These are phyloP conservation scores for Bos javanicus DNA, from an alignment of 2,113 vertebrate species.

Conservation along the genomic window DNA sequence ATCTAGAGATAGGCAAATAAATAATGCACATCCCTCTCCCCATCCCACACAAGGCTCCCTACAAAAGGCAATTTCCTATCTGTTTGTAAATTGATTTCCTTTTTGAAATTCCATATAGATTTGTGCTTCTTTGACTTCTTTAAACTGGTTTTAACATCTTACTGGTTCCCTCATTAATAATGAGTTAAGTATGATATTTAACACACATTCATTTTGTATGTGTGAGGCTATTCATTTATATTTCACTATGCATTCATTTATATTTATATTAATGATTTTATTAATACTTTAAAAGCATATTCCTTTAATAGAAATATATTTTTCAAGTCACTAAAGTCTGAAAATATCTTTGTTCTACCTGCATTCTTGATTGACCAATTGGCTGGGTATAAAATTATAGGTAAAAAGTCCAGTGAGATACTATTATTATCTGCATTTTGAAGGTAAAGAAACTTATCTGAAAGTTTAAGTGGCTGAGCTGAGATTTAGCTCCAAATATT, in stretches of 20 bases:
- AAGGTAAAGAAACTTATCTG: not conserved
- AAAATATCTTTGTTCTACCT: not conserved
- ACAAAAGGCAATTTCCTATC: not conserved
- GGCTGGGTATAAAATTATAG: slow-evolving; percentile 22
- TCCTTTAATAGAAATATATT: not conserved
- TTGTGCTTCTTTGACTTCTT: not conserved
- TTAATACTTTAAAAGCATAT: not conserved
- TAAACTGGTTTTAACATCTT: not conserved
- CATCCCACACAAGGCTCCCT: not conserved
- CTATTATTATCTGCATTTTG: not conserved
- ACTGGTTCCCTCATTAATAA: not conserved
- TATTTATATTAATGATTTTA: not conserved
- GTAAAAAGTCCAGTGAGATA: not conserved
- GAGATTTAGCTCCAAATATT: not conserved
- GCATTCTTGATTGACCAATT: not conserved
- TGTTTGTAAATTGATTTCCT: not conserved
- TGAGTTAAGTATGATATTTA: not conserved
- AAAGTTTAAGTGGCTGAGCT: not conserved
- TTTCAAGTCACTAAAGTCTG: not conserved
- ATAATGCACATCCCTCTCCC: not conserved
- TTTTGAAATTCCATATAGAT: not conserved
- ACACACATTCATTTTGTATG: not conserved
- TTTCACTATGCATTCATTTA: not conserved
- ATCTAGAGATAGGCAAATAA: not conserved
- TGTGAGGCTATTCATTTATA: not conserved